Base-by-base conservation (phyloP, 2,888 invertebrate species). In the Scaptomyza polygonia region DNA sequence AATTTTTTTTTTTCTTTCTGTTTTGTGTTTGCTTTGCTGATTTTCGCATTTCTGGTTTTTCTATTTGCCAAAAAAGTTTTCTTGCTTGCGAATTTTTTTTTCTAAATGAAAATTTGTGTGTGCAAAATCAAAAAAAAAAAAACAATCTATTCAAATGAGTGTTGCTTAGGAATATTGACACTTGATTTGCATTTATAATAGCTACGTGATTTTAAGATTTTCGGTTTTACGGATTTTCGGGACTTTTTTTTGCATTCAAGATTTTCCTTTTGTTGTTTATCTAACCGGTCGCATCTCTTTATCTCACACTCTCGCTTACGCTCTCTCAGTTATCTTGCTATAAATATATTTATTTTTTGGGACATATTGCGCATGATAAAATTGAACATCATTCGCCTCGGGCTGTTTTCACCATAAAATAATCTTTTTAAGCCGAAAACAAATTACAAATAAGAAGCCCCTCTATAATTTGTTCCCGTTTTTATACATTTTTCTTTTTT, bases 321-420 rank as follows among this genome's bases (percentile, higher is more conserved):
- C 48, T 25, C 11, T 18, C 16, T n/a, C 39, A 36, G 36, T 27
- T 14, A n/a, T 30, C 25, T n/a, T 12, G 9, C 11, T 27, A 8
- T 25, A 25, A 5, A 25, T 25, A 42, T 30, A 40, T 67, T 4
- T 21, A 21, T 21, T 21, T 77, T 77, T 77, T 66, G 51, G 36
- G 62, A 85, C 89, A 89, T 89, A 89, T 88, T 89, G 89, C 67
- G 89, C 84, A 88, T 89, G 39, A 88, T 84, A 89, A 88, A 88
- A 72, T 74, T 55, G 67, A 59, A 63, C 52, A 65, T 67, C 76
- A 65, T 65, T 53, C 43, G 61, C 76, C 65, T 66, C 61, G 65
- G 74, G 81, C 72, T 83, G 86, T 85, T 86, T 80, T 82, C 88
- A 74, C 75, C 77, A 77, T 76, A 71, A 85, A 87, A 83, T 86